Conservation (phyloP, 2,888 invertebrate genomes). For the Conus canariensis region DNA sequence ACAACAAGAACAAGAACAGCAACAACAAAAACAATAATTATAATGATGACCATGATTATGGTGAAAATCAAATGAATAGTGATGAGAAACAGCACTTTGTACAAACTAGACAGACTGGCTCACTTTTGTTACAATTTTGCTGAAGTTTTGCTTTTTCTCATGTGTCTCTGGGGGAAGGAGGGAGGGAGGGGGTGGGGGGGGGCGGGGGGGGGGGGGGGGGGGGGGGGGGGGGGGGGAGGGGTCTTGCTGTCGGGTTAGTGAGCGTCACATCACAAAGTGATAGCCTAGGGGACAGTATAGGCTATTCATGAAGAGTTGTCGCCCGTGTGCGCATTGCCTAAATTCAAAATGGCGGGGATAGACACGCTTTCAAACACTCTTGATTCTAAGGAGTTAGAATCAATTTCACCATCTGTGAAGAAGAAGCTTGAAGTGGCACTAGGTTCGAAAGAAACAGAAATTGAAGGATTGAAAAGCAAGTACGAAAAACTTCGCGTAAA, state of each 20-base stretch:
- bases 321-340: background rate
- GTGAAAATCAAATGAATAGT: background rate
- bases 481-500: conserved; percentile 68
- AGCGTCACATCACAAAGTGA: background rate
- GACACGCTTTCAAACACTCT: conserved; percentile 57
- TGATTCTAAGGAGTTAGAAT: conserved; percentile 55
- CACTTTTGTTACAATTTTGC: too few species aligned
- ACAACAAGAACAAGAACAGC: too few species aligned
- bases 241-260: background rate
- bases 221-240: background rate
- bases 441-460: conserved; percentile 49
- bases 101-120: background rate
- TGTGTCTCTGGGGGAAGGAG: background rate
- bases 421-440: conserved; percentile 60
- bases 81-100: background rate
- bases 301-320: background rate
- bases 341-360: conserved; percentile 64
- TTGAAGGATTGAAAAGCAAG: conserved; percentile 61
- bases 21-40: too few species aligned
- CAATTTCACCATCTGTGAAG: conserved; percentile 54
- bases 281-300: background rate
- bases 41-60: too few species aligned
- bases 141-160: background rate
- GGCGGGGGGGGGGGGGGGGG: background rate
- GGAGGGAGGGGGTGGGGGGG: background rate